Evolutionary conservation across 2,888 invertebrate genomes (phyloP), one percentile per base, ranked within the genome.

Genomic region (Idaea straminata): DNA sequence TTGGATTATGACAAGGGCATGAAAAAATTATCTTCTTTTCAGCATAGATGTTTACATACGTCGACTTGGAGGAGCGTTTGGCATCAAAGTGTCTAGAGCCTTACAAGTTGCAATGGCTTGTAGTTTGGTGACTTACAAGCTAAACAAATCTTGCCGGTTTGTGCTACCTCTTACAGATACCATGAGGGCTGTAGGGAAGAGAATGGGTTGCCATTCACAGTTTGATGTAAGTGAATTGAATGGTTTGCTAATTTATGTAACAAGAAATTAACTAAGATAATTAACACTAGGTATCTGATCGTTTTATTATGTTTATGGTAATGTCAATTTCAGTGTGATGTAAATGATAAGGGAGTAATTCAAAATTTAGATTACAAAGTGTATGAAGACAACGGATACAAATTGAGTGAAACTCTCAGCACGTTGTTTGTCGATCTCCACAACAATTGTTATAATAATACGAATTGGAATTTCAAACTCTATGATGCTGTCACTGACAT

Each of bases 51-150:
- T 97, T 0, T 85, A 92, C 6, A 80, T 83, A 0, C 83, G 84
- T 35, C 84, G 87, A 0, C 63, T 88, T 0, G 89, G 89, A 1
- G 89, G 89, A 25, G 84, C 75, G 4, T 98, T 95, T 77, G 98
- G 98, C 0, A 93, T 93, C 0, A 98, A 98, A 85, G 94, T 96
- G 70, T 92, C 94, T 0, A 91, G 96, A 57, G 84, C 93, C 10
- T 78, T 86, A 4, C 90, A 94, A 64, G 79, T 94, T 4, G 92
- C 95, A 4, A 61, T 74, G n/a, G 70, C 73, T 5, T 71, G 75
- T 59, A 68, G 71, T 59, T 79, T 96, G 16, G 96, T 95, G 0
- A 94, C 95, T 0, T 83, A 93, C 71, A 93, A 94, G 70, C 83
- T 95, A 3, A 93, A 94, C 78, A 84, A 86, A 62, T 96, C 96